These are phyloP conservation scores for Drosophila mettleri DNA, from an alignment of 2,888 invertebrate genomes.

Conservation along the genomic window DNA sequence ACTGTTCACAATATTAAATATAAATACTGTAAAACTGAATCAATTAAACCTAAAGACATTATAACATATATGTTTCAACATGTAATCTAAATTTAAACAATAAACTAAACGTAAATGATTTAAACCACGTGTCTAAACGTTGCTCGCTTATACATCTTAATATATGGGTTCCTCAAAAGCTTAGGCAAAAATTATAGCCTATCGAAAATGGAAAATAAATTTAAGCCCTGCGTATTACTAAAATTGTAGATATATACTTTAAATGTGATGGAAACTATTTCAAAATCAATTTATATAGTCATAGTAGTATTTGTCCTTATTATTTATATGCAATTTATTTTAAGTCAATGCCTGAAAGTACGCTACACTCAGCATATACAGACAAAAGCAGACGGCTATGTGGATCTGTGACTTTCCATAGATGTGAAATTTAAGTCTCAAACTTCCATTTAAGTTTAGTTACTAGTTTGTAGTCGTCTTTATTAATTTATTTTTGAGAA, in stretches of 20 bases:
- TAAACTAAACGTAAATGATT: conserved; percentile 57
- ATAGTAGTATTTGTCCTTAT: neutral
- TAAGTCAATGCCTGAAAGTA: conserved; percentile 13
- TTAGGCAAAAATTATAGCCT: neutral
- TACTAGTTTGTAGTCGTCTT: neutral
- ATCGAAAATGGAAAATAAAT: neutral
- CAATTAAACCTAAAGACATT: conserved; percentile 69
- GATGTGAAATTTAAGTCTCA: neutral
- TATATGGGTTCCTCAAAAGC: neutral
- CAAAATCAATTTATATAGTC: neutral
- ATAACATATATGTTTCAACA: conserved; percentile 58
- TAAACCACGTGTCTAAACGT: conserved; percentile 4
- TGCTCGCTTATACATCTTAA: neutral
- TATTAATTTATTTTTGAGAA: neutral
- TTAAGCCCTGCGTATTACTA: no score
- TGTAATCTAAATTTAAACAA: conserved; percentile 71
- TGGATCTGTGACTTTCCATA: neutral
- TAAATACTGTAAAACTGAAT: conserved; percentile 60
- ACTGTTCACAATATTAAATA: conserved; percentile 59
- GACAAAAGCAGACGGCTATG: neutral
- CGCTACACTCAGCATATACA: neutral
- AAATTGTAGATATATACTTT: no score
- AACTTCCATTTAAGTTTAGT: neutral
- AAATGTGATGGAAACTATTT: neutral
- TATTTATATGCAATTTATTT: neutral